These are phyloP conservation scores for Macrostomum lignano DNA, from an alignment of 1,140 invertebrate genomes.

Conservation along the genomic window DNA sequence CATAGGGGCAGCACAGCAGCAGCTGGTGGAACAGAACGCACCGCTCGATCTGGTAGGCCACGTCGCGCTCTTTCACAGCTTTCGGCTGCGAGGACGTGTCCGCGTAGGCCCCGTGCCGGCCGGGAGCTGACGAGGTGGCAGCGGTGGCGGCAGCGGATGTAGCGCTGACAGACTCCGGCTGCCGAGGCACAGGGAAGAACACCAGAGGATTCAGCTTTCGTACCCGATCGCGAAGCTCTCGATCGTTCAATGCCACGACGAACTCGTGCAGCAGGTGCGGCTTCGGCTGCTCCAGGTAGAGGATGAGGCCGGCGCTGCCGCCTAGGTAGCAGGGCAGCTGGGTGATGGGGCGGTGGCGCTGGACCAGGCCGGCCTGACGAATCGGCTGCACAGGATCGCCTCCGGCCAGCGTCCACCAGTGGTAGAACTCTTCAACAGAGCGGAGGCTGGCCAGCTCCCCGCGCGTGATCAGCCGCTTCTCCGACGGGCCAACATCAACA, in stretches of 20 bases:
- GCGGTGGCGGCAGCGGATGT: no score
- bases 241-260: slow-evolving; percentile 21
- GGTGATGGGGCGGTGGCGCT: slow-evolving; percentile 32
- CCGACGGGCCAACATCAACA: neutral
- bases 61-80: no score
- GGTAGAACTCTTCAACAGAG: slow-evolving; percentile 49
- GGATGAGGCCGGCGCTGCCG: neutral
- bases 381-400: slow-evolving; percentile 65
- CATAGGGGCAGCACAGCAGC: slow-evolving; percentile 50
- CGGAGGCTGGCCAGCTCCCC: neutral
- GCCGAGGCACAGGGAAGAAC: no score
- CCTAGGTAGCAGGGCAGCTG: slow-evolving; percentile 30
- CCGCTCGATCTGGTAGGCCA: slow-evolving; percentile 38
- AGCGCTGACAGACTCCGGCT: no score
- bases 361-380: slow-evolving; percentile 59
- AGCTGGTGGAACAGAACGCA: slow-evolving; percentile 54
- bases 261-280: slow-evolving; percentile 8
- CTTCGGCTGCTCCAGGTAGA: neutral
- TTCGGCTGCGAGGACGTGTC: no score
- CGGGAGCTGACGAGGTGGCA: no score
- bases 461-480: slow-evolving; percentile 2
- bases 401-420: slow-evolving; percentile 73
- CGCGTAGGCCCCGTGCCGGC: no score
- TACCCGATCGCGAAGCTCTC: slow-evolving; percentile 13
- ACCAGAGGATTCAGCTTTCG: slow-evolving; percentile 29